Base-by-base conservation (phyloP, 1,140 invertebrate genomes). In the Idris sp. region DNA sequence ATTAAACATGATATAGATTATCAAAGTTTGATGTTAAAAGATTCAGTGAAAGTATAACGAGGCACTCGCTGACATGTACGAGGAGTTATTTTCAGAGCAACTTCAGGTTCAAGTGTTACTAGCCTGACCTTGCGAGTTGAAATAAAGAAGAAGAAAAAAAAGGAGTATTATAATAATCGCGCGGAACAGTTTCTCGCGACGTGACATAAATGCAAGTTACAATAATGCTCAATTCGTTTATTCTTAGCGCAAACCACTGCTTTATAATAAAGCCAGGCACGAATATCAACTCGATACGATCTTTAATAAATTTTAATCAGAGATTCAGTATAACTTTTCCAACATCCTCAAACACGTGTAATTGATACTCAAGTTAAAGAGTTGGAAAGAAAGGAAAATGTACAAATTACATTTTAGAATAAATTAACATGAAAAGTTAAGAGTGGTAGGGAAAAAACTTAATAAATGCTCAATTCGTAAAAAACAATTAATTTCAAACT, bases 151-250 rank as follows among this genome's bases (percentile, higher is more conserved):
- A n/a, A n/a, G n/a, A n/a, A n/a, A n/a, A n/a, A n/a, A n/a, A n/a
- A n/a, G n/a, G n/a, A 78, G 65, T 31, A 61, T 43, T 56, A 64
- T 74, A 76, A 73, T 59, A 69, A 71, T 71, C 53, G 38, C 33
- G 56, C 56, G 67, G 36, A 68, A 68, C 64, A 48, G 56, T 71
- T 71, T 51, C 36, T 38, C 25, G 56, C 56, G 33, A 71, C 67
- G 56, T 71, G 67, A 71, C 67, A 33, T 48, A 53, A 48, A 61
- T 71, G 48, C 33, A 26, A 72, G 56, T 46, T 30, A 53, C 30
- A 13, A 2, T 11, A 62, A 62, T 41, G 41, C 41, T 28, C 31
- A 22, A 62, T 72, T 62, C 30, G 56, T 62, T 61, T 54, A 28
- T 71, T 40, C 35, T 49, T 62, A 40, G 58, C 67, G 49, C 67